These are phyloP conservation scores for Xerus rutilus DNA, from an alignment of 2,797 vertebrate species.

Conservation along the genomic window DNA sequence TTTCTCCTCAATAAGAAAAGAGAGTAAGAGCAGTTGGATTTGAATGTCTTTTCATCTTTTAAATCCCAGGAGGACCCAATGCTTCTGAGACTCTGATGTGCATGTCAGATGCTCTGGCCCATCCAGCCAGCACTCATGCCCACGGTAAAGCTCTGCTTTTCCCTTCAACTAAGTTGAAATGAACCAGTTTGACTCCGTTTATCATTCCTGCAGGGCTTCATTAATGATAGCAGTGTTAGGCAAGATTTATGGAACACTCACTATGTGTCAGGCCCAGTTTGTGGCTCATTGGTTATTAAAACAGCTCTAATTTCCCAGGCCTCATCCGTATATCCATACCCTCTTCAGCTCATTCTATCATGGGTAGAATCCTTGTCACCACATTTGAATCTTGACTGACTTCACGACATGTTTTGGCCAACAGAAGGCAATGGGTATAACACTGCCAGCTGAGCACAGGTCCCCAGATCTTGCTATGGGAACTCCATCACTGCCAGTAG, in stretches of 20 bases:
- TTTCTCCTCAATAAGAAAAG: background rate
- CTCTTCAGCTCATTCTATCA: background rate
- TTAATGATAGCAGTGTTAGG: background rate
- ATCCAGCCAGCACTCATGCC: background rate
- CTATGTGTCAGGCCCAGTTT: background rate
- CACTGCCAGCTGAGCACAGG: background rate
- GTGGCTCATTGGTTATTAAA: background rate
- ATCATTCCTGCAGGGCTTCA: background rate
- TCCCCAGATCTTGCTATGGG: background rate
- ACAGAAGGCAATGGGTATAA: background rate
- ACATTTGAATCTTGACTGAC: background rate
- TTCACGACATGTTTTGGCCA: background rate
- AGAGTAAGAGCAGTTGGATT: background rate
- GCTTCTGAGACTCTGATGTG: background rate
- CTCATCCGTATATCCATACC: background rate
- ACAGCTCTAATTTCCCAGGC: background rate
- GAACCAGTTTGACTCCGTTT: background rate
- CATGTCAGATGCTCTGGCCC: background rate
- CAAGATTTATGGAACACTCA: background rate
- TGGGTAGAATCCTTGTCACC: background rate
- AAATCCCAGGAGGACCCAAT: background rate
- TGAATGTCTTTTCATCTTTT: background rate
- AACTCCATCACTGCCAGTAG: background rate
- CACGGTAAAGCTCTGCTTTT: background rate
- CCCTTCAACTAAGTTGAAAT: background rate